Conservation (phyloP, 2,797 vertebrate genomes). For the Chrosomus eos region DNA sequence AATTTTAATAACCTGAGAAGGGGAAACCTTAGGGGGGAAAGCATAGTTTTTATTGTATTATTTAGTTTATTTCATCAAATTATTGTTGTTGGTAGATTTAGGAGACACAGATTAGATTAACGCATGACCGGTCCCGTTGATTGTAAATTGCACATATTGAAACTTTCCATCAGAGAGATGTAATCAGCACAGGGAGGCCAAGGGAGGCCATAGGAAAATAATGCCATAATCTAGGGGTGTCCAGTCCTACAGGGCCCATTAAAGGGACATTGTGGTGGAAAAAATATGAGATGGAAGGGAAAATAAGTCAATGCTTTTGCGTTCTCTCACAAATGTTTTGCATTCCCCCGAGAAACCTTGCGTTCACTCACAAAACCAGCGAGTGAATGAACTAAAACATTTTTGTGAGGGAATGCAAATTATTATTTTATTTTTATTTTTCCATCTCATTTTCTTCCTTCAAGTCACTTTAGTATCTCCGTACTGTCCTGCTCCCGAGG, state of each 20-base stretch:
- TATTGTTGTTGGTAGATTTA: not conserved
- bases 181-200: not conserved
- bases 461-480: too few relatives aligned
- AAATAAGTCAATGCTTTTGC: too few relatives aligned
- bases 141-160: not conserved
- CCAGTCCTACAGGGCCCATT: not conserved
- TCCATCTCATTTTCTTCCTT: too few relatives aligned
- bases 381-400: too few relatives aligned
- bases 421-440: too few relatives aligned
- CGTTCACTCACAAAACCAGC: too few relatives aligned
- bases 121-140: not conserved
- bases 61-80: not conserved
- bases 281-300: too few relatives aligned
- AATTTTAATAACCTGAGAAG: not conserved
- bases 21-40: not conserved
- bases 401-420: too few relatives aligned
- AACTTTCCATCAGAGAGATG: not conserved
- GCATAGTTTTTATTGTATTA: not conserved
- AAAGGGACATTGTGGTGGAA: too few relatives aligned
- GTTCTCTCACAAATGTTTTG: too few relatives aligned
- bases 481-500: not conserved
- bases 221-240: not conserved
- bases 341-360: too few relatives aligned
- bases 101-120: not conserved
- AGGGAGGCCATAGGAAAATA: not conserved